Evolutionary conservation across 2,797 vertebrate genomes (phyloP), one percentile per base, ranked within the genome.

Genomic region (Rhinoraja longicauda): DNA sequence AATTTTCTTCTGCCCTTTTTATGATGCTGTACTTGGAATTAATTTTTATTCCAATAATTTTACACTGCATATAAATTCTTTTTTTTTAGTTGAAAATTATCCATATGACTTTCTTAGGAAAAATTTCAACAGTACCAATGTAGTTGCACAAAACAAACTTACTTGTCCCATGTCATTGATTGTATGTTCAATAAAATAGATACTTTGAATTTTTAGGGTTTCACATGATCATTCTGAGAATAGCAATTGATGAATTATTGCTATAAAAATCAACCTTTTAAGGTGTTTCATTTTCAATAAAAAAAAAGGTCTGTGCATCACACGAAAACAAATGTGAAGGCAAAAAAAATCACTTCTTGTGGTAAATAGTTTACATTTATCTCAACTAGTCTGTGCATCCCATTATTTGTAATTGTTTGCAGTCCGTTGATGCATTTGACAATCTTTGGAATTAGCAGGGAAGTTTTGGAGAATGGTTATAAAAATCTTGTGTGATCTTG

Each of bases 1-100:
- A 86, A 0, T 93, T 45, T 94, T 94, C 86, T 94, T 73, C 94
- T 53, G 79, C 12, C 94, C 93, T 94, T 94, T 93, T 93, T 93
- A 67, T 81, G 94, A 76, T 81, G 70, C 81, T n/a, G 70, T 67
- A 73, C 90, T 53, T 45, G 67, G 90, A 91, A 73, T 92, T 53
- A 45, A 57, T 75, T 92, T 92, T 91, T 75, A 92, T 92, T 92
- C 90, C 90, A 92, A 70, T 92, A 70, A 57, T 73, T 92, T 91
- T 75, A 75, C 70, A 73, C 70, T 92, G 72, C 90, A 92, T 24
- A 67, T 32, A 90, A 91, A 92, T 88, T 6, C 84, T 88, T 76
- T 77, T 77, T 32, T 36, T 76, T 62, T 64, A 88, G 29, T 64
- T 88, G 84, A 84, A n/a, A 84, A n/a, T 84, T 84, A 57, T 86